These are phyloP conservation scores for Eulemur rubriventer DNA, from an alignment of 2,797 vertebrate species.

Conservation along the genomic window DNA sequence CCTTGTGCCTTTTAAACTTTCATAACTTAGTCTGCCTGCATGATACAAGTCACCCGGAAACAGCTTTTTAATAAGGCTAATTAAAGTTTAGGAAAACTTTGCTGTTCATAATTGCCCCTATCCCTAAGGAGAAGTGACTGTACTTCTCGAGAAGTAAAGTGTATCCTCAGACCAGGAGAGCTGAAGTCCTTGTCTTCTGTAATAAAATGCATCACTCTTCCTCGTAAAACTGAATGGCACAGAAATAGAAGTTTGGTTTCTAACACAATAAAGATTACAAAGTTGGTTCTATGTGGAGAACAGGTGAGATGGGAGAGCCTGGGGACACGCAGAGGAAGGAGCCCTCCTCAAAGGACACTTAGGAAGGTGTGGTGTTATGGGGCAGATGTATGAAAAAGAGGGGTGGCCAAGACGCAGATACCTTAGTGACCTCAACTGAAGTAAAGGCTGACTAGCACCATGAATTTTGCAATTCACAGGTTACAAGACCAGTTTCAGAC, in stretches of 20 bases:
- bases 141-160: background rate
- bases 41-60: slow-evolving; percentile 37
- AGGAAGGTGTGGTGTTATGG: background rate
- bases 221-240: background rate
- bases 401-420: background rate
- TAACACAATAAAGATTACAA: background rate
- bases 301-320: background rate
- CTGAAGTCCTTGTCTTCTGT: background rate
- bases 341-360: background rate
- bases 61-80: background rate
- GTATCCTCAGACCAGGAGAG: background rate
- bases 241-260: background rate
- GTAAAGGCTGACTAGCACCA: background rate
- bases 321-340: background rate
- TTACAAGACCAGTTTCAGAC: background rate
- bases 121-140: background rate
- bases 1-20: slow-evolving; percentile 34
- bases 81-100: slow-evolving; percentile 48
- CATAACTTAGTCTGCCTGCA: slow-evolving; percentile 4
- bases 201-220: background rate
- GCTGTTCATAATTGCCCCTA: background rate
- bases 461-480: background rate
- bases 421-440: background rate
- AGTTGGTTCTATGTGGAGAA: background rate
- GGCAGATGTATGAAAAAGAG: background rate